Percentiles rank a stretch among this genome's conserved stretches.
Conservation (phyloP, 1,140 invertebrate species). For the Drosophila funebris region DNA sequence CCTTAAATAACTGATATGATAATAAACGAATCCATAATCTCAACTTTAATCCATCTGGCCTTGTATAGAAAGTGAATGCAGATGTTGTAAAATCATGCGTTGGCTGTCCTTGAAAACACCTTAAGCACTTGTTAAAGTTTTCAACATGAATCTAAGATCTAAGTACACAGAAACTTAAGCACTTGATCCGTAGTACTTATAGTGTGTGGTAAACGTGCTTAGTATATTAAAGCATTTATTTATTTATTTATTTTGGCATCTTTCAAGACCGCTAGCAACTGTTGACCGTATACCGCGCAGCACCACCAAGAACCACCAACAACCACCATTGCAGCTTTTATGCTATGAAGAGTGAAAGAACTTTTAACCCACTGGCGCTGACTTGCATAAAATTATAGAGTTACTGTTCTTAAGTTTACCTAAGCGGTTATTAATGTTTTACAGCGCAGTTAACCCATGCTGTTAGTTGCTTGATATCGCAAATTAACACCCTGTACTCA, state of each 20-base stretch:
- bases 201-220: neutral
- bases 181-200: neutral
- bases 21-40: neutral
- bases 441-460: neutral
- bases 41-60: neutral
- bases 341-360: neutral
- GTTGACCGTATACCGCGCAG: neutral
- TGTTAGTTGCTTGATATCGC: neutral
- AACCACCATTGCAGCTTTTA: too few relatives aligned
- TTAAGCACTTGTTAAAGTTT: neutral
- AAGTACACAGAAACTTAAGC: neutral
- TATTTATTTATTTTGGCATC: constrained; percentile 2
- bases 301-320: neutral
- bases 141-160: neutral
- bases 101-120: constrained; percentile 20
- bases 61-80: neutral
- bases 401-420: constrained; percentile 16
- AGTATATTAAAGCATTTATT: constrained; percentile 7
- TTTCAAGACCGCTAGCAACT: neutral
- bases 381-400: constrained; percentile 16
- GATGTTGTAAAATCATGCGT: neutral
- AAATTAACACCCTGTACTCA: neutral
- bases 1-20: neutral
- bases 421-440: constrained; percentile 11
- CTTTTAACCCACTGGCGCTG: constrained; percentile 4